Evolutionary conservation across 1,140 invertebrate genomes (phyloP), one percentile per base, ranked within the genome.

Genomic region (Leptinotarsa undecemlineata): DNA sequence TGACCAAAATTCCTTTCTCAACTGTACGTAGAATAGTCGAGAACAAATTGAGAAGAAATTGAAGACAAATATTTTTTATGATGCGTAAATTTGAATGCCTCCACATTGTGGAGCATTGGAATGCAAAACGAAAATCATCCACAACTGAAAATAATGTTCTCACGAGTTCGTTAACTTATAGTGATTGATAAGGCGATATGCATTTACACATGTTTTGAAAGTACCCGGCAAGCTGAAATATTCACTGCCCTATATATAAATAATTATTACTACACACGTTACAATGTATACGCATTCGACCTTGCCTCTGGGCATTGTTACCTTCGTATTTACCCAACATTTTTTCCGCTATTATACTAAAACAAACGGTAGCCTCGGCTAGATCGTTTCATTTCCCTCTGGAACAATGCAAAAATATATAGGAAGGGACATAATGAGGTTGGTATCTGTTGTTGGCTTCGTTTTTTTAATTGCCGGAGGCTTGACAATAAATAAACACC

Each of bases 181-280:
- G 63, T 64, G 63, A 64, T 64, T 17, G 63, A 64, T 64, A 64
- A 20, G 63, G 63, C 63, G 63, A 64, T 64, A 64, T 17, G 20
- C 63, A 14, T 64, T 64, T 64, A 64, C 63, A 64, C 63, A 64
- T 64, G 63, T 64, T 64, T 64, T 64, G 63, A 64, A 64, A 64
- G 63, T 64, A 64, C 63, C 63, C 14, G 20, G 63, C 26, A 23
- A 33, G 26, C 63, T 64, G 63, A 64, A 64, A 64, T 64, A 64
- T 21, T 23, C 26, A 11, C 21, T 64, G 63, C 63, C 63, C 63
- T 64, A 64, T 64, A 64, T 64, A 23, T 17, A 64, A 14, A 26
- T 64, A 64, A 64, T 64, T 64, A 64, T 64, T 64, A 64, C 63
- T 64, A 33, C 63, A 64, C 63, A 64, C 63, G 26, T 64, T 64